Conservation (phyloP, 2,797 vertebrate species). For the Tauraco hartlaubi region DNA sequence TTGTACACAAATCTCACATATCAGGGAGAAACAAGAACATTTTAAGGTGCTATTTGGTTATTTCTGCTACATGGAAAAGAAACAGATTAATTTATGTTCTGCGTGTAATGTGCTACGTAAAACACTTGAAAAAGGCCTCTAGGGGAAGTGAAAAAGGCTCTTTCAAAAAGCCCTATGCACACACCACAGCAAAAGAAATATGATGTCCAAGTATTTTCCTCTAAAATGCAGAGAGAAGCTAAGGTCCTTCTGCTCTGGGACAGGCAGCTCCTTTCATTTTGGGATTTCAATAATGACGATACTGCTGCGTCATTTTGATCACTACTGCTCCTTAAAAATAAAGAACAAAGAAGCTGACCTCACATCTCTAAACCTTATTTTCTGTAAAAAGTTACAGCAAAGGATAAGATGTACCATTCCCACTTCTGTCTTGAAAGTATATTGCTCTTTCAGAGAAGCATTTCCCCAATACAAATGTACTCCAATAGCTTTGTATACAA, state of each 20-base stretch:
- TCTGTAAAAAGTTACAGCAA: neutral
- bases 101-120: accelerated
- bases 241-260: neutral
- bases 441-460: neutral
- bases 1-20: neutral
- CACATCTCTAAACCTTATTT: neutral
- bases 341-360: neutral
- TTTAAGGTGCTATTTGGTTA: neutral
- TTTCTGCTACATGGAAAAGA: neutral
- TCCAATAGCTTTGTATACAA: neutral
- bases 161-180: neutral
- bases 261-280: neutral
- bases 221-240: neutral
- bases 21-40: neutral
- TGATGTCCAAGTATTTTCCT: neutral
- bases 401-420: neutral
- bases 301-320: neutral
- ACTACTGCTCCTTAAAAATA: neutral
- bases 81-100: neutral
- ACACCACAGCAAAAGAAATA: neutral
- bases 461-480: neutral
- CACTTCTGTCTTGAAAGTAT: neutral
- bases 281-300: neutral
- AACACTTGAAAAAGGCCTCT: neutral
- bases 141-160: neutral